phyloP scores from a whole-genome alignment of 2,113 vertebrate species.

The Zapornia atra region DNA sequence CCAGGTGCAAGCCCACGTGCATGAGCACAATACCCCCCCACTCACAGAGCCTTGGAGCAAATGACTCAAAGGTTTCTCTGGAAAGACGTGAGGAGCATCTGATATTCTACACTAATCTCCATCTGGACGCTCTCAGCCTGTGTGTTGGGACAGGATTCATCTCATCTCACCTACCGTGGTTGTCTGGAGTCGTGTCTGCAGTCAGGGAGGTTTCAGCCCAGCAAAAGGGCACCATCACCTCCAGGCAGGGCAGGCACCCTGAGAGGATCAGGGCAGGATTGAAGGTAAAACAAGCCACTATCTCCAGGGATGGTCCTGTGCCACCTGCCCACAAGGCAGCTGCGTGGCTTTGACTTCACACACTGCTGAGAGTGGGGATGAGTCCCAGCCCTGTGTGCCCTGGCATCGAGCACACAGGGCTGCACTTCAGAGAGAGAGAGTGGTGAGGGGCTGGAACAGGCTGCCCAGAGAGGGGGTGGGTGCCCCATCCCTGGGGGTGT shows the following conservation, averaged over 20 bases:
- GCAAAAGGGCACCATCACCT: background rate
- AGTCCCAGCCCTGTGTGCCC: background rate
- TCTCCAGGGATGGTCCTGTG: background rate
- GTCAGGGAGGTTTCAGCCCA: background rate
- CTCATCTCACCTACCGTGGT: background rate
- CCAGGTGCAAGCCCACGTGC: constrained; percentile 36
- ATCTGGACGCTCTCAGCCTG: background rate
- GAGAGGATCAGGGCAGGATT: background rate
- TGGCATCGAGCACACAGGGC: background rate
- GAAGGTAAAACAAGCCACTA: background rate
- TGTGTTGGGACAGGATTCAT: background rate
- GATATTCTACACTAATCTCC: constrained; percentile 55
- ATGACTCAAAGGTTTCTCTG: constrained; percentile 66
- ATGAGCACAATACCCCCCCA: constrained; percentile 30
- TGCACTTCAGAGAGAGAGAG: background rate
- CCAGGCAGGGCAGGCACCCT: background rate
- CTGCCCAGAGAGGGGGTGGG: too few relatives aligned
- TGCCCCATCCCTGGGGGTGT: too few relatives aligned
- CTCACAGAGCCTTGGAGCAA: constrained; percentile 50
- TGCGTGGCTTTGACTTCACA: background rate
- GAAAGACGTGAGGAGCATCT: constrained; percentile 53
- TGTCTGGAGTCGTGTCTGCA: background rate
- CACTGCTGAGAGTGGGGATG: background rate
- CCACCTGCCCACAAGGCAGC: background rate
- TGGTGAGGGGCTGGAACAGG: too few relatives aligned